phyloP scores from a whole-genome alignment of 2,888 invertebrate species.

The Polyommatus iphigenia region DNA sequence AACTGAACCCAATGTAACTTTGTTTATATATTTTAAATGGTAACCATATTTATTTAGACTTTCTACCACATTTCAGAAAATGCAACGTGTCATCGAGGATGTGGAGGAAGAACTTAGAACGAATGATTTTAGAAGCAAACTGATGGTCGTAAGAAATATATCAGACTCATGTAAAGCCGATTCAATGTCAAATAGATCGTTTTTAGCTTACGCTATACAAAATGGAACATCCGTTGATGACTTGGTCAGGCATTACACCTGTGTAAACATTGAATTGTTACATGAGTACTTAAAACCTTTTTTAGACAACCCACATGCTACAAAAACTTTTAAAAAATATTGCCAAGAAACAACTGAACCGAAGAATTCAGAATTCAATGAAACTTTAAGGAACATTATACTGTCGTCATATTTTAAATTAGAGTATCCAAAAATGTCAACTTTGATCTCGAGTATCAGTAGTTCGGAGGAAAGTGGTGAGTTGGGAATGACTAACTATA shows the following conservation, averaged over 20 bases:
- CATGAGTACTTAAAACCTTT: neutral
- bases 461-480: neutral
- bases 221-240: neutral
- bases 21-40: neutral
- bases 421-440: neutral
- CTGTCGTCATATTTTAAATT: slow-evolving; percentile 4
- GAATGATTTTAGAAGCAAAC: slow-evolving; percentile 23
- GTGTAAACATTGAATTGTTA: neutral
- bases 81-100: slow-evolving; percentile 1
- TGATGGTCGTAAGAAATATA: slow-evolving; percentile 24
- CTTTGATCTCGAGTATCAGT: neutral
- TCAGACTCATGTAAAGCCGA: slow-evolving; percentile 2
- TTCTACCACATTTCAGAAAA: slow-evolving; percentile 23
- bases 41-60: neutral
- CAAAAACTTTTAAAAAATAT: neutral
- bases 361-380: neutral
- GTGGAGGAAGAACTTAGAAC: neutral
- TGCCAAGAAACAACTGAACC: neutral
- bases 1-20: no score
- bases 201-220: neutral
- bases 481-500: slow-evolving; percentile 6
- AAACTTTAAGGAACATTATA: neutral
- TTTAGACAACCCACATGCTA: neutral
- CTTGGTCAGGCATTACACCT: neutral
- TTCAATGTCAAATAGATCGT: neutral